phyloP scores from a whole-genome alignment of 2,113 vertebrate species.

The Stictonetta naevosa region DNA sequence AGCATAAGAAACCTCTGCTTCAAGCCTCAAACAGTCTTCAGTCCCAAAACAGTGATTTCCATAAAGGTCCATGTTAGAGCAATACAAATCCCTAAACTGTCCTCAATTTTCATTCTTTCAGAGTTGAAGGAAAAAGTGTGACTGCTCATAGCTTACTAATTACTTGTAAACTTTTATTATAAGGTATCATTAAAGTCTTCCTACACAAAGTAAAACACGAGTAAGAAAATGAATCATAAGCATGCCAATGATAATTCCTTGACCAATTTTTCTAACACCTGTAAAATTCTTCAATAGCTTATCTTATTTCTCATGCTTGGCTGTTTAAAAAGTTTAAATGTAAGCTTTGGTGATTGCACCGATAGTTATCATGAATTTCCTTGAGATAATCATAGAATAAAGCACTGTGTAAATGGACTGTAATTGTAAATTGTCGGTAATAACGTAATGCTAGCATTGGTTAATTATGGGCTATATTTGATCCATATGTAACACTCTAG shows the following conservation, averaged over 20 bases:
- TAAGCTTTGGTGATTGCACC: not conserved
- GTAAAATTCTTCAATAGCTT: not conserved
- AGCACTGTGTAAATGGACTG: conserved; percentile 28
- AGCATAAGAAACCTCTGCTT: not conserved
- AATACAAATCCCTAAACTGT: not conserved
- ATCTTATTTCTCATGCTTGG: not conserved
- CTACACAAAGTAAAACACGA: not conserved
- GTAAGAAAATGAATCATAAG: not conserved
- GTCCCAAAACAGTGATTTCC: not conserved
- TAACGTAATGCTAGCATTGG: not conserved
- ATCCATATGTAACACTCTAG: not conserved
- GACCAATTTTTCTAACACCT: conserved; percentile 35
- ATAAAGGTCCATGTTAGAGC: rapidly evolving
- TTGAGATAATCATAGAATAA: conserved; percentile 45
- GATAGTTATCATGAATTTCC: conserved; percentile 30
- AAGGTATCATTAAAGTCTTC: not conserved
- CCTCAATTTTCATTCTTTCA: not conserved
- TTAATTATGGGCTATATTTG: conserved; percentile 57
- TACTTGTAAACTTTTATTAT: not conserved
- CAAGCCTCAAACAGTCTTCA: not conserved
- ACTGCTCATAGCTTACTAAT: not conserved
- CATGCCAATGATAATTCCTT: not conserved
- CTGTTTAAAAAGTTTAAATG: not conserved
- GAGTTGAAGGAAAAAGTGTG: not conserved
- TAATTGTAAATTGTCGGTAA: conserved; percentile 34